These are phyloP conservation scores for Pteronura brasiliensis DNA, from an alignment of 2,113 vertebrate genomes.

Conservation along the genomic window DNA sequence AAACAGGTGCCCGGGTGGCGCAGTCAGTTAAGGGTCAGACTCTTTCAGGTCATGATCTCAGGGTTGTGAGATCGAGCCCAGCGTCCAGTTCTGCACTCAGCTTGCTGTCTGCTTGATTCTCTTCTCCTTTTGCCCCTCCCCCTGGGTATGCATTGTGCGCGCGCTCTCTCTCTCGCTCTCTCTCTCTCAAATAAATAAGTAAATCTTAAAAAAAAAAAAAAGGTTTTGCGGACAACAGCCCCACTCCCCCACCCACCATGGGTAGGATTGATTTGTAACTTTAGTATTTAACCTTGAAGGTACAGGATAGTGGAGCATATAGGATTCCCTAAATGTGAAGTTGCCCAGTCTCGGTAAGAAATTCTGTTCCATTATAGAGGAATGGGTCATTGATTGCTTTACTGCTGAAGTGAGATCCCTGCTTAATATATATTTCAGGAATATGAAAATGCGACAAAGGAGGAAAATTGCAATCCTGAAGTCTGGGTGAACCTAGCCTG, in stretches of 20 bases:
- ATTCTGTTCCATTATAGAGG: not conserved
- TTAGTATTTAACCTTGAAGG: not conserved
- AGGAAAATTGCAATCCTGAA: slow-evolving; percentile 86
- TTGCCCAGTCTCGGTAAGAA: not conserved
- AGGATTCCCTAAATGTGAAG: not conserved
- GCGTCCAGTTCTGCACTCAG: not conserved
- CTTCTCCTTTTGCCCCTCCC: not conserved
- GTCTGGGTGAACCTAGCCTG: slow-evolving; percentile 97
- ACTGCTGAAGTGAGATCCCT: not conserved
- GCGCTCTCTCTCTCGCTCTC: too few relatives aligned
- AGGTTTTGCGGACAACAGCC: not conserved
- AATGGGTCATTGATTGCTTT: not conserved
- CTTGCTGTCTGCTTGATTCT: not conserved
- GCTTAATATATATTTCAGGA: slow-evolving; percentile 84
- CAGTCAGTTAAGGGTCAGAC: not conserved
- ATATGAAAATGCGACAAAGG: slow-evolving; percentile 87
- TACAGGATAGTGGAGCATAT: not conserved
- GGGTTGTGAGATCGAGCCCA: not conserved
- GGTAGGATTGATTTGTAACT: not conserved
- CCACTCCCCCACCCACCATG: not conserved
- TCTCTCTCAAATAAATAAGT: not conserved
- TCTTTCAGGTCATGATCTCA: not conserved
- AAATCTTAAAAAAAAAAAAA: not conserved
- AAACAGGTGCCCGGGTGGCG: not conserved
- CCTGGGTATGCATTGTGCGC: not conserved